A percentile compares a stretch with the other conserved stretches of the same genome.
Evolutionary conservation across 1,140 invertebrate species (phyloP).

Genomic region (Lepidurus arcticus): DNA sequence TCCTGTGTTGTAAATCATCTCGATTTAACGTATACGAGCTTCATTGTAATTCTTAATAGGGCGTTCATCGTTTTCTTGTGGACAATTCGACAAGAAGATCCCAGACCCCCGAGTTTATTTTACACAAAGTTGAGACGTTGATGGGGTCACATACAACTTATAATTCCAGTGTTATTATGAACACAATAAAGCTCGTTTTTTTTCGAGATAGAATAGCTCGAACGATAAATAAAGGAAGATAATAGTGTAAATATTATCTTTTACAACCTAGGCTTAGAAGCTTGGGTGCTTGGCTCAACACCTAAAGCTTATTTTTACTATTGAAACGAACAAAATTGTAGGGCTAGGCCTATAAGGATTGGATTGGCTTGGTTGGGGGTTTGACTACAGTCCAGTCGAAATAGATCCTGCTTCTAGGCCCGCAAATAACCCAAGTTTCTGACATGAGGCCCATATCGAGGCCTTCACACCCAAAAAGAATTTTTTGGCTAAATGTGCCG

Average conservation of each 20-base stretch:
- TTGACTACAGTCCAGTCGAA: neutral
- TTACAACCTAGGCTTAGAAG: too few relatives aligned
- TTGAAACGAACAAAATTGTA: neutral
- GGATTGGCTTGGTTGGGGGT: neutral
- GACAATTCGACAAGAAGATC: neutral
- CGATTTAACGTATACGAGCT: constrained; percentile 19
- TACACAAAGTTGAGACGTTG: neutral
- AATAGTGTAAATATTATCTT: too few relatives aligned
- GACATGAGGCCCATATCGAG: neutral
- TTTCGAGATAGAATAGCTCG: too few relatives aligned
- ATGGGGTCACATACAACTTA: too few relatives aligned
- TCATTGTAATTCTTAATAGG: neutral
- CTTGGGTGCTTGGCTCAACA: too few relatives aligned
- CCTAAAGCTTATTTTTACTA: too few relatives aligned
- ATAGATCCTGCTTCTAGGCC: neutral
- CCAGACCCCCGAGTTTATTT: neutral
- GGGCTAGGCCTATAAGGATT: neutral
- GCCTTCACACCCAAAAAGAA: neutral
- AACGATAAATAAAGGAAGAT: too few relatives aligned
- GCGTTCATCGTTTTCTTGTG: neutral
- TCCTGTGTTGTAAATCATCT: constrained; percentile 1
- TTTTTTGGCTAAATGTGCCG: constrained; percentile 7
- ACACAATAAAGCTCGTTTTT: too few relatives aligned
- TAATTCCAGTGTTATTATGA: too few relatives aligned
- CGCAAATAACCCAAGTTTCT: neutral